A percentile compares a stretch with the other conserved stretches of the same genome.
Conservation (phyloP, 2,888 invertebrate species). For the Netelia inedita region DNA sequence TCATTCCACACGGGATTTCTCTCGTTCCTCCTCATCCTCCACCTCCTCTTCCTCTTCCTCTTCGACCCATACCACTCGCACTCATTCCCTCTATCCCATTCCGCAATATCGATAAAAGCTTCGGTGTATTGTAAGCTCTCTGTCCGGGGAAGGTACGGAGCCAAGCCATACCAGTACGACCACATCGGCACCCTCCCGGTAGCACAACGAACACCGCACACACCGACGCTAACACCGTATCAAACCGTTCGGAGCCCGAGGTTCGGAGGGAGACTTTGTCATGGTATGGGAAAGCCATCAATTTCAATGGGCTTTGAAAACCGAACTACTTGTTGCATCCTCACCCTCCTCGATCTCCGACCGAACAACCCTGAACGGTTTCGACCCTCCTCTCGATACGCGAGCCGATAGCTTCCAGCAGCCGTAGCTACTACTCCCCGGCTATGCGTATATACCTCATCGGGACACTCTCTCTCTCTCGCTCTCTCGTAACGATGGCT, state of each 20-base stretch:
- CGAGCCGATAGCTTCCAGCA: constrained; percentile 85
- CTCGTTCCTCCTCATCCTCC: constrained; percentile 32
- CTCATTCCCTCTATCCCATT: constrained; percentile 59
- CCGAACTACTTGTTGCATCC: constrained; percentile 85
- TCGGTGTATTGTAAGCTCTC: constrained; percentile 81
- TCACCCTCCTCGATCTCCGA: constrained; percentile 73
- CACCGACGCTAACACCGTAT: constrained; percentile 56
- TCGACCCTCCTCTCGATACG: constrained; percentile 85
- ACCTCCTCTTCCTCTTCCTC: constrained; percentile 21
- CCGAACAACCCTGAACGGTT: constrained; percentile 80
- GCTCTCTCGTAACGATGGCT: constrained; percentile 79
- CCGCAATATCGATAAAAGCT: constrained; percentile 84
- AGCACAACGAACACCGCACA: constrained; percentile 57
- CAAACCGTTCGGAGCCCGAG: constrained; percentile 71
- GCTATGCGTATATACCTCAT: constrained; percentile 32
- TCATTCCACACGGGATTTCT: constrained; percentile 51
- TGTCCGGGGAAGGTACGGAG: constrained; percentile 74
- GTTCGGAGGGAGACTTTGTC: constrained; percentile 75
- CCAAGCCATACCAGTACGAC: constrained; percentile 54
- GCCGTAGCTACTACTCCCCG: constrained; percentile 40
- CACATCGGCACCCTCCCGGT: constrained; percentile 52
- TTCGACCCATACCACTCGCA: constrained; percentile 4
- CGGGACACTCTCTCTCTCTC: constrained; percentile 22
- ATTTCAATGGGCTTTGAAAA: constrained; percentile 86
- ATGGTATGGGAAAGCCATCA: constrained; percentile 85